These are phyloP conservation scores for Junco hyemalis DNA, from an alignment of 2,113 vertebrate genomes.

Conservation along the genomic window DNA sequence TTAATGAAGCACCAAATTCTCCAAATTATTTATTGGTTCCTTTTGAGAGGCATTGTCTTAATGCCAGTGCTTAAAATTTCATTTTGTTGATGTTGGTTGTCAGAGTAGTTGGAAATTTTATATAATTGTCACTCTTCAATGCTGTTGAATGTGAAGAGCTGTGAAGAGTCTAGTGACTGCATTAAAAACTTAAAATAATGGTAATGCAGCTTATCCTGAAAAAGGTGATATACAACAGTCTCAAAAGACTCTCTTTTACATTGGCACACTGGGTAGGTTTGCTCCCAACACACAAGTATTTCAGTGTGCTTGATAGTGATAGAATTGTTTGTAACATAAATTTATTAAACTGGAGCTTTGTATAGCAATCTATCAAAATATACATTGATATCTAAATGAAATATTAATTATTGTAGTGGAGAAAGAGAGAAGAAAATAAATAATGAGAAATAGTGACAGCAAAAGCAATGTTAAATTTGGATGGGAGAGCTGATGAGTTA, in stretches of 20 bases:
- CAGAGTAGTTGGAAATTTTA: not conserved
- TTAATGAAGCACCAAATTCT: not conserved
- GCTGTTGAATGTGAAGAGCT: not conserved
- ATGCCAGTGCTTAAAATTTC: not conserved
- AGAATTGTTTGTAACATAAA: not conserved
- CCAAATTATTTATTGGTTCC: not conserved
- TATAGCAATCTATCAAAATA: not conserved
- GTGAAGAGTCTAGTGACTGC: not conserved
- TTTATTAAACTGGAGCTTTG: not conserved
- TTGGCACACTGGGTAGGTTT: not conserved
- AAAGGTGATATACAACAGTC: not conserved
- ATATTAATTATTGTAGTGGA: not conserved
- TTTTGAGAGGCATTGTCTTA: not conserved
- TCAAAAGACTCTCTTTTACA: not conserved
- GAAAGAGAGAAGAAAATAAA: not conserved
- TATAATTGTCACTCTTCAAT: not conserved
- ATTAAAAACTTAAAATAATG: not conserved
- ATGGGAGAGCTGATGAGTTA: not conserved
- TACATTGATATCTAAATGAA: not conserved
- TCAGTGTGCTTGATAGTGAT: not conserved
- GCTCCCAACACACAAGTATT: not conserved
- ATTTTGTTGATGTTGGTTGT: not conserved
- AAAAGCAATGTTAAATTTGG: not conserved
- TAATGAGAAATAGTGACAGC: not conserved
- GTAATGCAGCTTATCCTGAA: not conserved